Percentiles rank a stretch among this genome's conserved stretches.
Evolutionary conservation across 92 coral and sea anemone genomes (phyloP).

Genomic region (Porites rus): DNA sequence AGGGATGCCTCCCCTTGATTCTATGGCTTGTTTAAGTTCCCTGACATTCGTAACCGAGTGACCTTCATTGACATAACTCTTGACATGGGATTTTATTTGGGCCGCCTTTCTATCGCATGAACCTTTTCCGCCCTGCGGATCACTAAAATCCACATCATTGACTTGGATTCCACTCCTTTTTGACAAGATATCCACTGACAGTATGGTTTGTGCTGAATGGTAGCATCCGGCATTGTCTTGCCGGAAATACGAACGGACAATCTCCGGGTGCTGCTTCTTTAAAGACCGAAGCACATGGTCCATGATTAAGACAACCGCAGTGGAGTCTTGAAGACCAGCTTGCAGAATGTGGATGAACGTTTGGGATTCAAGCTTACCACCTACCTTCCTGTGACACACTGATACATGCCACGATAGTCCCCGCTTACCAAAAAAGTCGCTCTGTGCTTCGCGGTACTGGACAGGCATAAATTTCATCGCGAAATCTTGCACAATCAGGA

Average conservation of each 20-base stretch:
- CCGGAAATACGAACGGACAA: conserved; percentile 32
- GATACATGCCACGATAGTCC: conserved; percentile 25
- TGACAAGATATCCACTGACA: conserved; percentile 27
- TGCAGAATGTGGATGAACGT: conserved; percentile 38
- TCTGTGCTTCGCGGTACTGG: conserved; percentile 6
- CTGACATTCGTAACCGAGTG: conserved; percentile 20
- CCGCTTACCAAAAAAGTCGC: conserved; percentile 55
- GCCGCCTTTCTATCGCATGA: conserved; percentile 30
- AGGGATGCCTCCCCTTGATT: conserved; percentile 30
- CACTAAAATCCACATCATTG: conserved; percentile 49
- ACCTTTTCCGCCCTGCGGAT: conserved; percentile 38
- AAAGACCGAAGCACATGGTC: conserved; percentile 55
- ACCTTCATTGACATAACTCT: conserved; percentile 40
- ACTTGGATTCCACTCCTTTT: conserved; percentile 30
- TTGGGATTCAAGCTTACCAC: conserved; percentile 38
- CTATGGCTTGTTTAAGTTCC: conserved; percentile 29
- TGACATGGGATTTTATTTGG: conserved; percentile 29
- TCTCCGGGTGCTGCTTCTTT: conserved; percentile 50
- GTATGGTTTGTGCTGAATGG: conserved; percentile 43
- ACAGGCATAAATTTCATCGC: conserved; percentile 22
- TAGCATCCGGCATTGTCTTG: conserved; percentile 39
- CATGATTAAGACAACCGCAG: conserved; percentile 48
- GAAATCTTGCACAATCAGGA: conserved; percentile 5
- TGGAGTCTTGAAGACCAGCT: conserved; percentile 37
- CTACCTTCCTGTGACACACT: conserved; percentile 35